Percentiles rank a stretch among this genome's conserved stretches.
phyloP scores from a whole-genome alignment of 92 coral and sea anemone genomes.

The Isaurus tuberculatus region DNA sequence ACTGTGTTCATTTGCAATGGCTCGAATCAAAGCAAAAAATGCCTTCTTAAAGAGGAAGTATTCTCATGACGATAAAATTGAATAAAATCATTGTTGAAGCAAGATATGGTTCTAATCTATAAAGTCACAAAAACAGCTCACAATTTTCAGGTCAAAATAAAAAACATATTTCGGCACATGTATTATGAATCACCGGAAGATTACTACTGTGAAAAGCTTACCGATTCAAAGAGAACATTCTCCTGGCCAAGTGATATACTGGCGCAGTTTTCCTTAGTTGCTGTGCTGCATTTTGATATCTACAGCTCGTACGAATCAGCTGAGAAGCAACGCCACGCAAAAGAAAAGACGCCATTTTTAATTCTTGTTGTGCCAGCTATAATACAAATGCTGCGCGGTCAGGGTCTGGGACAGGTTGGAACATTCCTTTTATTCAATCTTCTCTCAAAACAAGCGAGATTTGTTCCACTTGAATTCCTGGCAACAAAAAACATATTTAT shows the following conservation, averaged over 20 bases:
- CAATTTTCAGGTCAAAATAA: too few relatives aligned
- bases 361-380: not conserved
- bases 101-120: too few relatives aligned
- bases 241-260: conserved; percentile 38
- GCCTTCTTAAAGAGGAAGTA: too few relatives aligned
- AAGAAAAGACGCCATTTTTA: conserved; percentile 64
- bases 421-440: not conserved
- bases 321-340: conserved; percentile 68
- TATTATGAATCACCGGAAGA: not conserved
- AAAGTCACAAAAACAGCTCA: too few relatives aligned
- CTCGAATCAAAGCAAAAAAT: too few relatives aligned
- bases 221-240: conserved; percentile 69
- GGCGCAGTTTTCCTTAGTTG: conserved; percentile 64
- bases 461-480: too few relatives aligned
- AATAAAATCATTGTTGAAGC: too few relatives aligned
- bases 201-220: conserved; percentile 28
- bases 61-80: too few relatives aligned
- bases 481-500: too few relatives aligned
- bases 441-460: too few relatives aligned
- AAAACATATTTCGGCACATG: too few relatives aligned
- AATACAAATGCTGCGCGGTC: not conserved
- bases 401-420: conserved; percentile 1
- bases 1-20: too few relatives aligned
- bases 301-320: conserved; percentile 53
- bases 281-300: conserved; percentile 42